Evolutionary conservation across 2,888 invertebrate species (phyloP), one percentile per base, ranked within the genome.

Genomic region (Drosophila anomalipes): DNA sequence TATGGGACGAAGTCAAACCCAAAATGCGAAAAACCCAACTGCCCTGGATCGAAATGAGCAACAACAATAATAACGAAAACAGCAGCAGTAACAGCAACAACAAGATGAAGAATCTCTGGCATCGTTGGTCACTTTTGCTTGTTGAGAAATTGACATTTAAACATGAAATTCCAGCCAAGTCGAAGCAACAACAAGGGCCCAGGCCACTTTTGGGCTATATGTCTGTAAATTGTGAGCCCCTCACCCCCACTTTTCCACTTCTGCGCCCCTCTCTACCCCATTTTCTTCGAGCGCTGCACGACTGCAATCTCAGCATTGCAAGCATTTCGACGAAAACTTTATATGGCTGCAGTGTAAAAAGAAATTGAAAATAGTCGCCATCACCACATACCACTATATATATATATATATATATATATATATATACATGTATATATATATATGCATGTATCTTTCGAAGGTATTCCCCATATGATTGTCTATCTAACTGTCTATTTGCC

Each of bases 121-220:
- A 66, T 75, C 72, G 83, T 77, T 86, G 86, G 80, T 86, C 86
- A 86, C 83, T 86, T 86, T 83, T 81, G 83, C 80, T 83, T 82
- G 82, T 85, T 85, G 85, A 85, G 79, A 88, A 89, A 88, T 88
- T 88, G 87, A 89, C 87, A 88, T 87, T 88, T 88, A 88, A 89
- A 89, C 87, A 88, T 81, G 86, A 81, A 86, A 89, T 89, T 82
- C 85, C 79, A 81, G 68, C 78, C 73, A 82, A 82, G 74, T 72
- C 83, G 78, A 69, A 60, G 66, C 73, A 79, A 79, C 82, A 81
- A 85, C 80, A 86, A 83, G 70, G 70, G 70, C 74, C 28, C 63
- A 47, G 76, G 82, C 83, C 80, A 87, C 86, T 87, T 86, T 87
- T 77, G 62, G 85, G 75, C 70, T 69, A 67, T 70, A 67, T 70